Conservation (phyloP, 2,113 vertebrate species). For the Paedocypris sp. region DNA sequence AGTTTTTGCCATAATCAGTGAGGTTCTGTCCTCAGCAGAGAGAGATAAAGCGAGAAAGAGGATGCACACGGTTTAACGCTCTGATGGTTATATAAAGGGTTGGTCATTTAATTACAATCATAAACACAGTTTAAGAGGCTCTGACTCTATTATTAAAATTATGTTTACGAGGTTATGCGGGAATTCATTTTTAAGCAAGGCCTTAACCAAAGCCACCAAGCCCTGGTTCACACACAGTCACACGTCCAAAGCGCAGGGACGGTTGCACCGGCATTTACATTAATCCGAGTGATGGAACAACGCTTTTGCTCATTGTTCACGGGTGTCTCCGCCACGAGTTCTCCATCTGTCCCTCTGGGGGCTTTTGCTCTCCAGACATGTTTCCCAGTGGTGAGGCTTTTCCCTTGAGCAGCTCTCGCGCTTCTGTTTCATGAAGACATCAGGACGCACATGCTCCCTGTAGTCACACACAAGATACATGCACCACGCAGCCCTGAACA, state of each 20-base stretch:
- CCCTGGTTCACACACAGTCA: background rate
- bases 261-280: background rate
- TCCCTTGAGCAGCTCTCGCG: background rate
- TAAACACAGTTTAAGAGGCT: conserved; percentile 58
- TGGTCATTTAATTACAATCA: conserved; percentile 58
- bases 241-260: background rate
- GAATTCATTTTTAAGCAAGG: conserved; percentile 16
- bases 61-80: conserved; percentile 36
- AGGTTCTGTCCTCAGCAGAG: background rate
- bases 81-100: conserved; percentile 49
- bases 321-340: conserved; percentile 9
- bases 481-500: too few relatives aligned
- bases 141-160: conserved; percentile 51
- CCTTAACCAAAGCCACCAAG: conserved; percentile 1
- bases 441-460: background rate
- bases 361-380: conserved; percentile 1
- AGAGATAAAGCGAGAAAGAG: background rate
- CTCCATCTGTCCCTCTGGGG: conserved; percentile 26
- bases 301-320: conserved; percentile 22
- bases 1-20: conserved; percentile 13
- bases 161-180: conserved; percentile 42
- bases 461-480: background rate
- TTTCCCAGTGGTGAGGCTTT: background rate
- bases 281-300: conserved; percentile 20
- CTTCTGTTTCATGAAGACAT: background rate